Base-by-base conservation (phyloP, 1,140 invertebrate species). In the Aradophagus sp. region DNA sequence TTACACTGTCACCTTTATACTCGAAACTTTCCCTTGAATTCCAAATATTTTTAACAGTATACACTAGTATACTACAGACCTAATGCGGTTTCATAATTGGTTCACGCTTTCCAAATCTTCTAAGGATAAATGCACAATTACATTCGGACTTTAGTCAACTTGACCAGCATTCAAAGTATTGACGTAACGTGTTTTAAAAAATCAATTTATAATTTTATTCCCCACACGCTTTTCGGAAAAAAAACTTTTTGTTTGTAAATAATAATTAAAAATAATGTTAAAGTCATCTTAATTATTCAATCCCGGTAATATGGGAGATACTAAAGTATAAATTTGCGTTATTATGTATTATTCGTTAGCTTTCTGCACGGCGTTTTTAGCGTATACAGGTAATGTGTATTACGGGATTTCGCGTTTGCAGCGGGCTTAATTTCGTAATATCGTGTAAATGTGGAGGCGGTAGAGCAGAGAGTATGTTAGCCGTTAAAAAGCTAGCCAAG, bases 341-440 rank as follows among this genome's bases (percentile, higher is more conserved):
- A 67, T 52, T 48, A 59, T 63, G 53, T 56, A 68, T 66, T 58
- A 61, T 65, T 65, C 39, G 65, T 59, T 71, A 61, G 52, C 67
- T 68, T 50, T 44, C 44, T 35, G 31, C 20, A 16, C 55, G 16
- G 48, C 52, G 44, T 68, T 65, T 65, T 68, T 68, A 58, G 70
- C 62, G 44, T 50, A 65, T 48, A 44, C 13, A 42, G 59, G 31
- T 73, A 68, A 65, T 68, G 70, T 72, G 63, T 69, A 72, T 68
- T 56, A 66, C 67, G 34, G 38, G 73, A 72, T 72, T 68, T 53
- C 53, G 53, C 68, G 59, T 71, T 75, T 72, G 39, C 62, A 75
- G 16, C 62, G 58, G 68, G 68, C 63, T 75, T 75, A 71, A 75
- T 75, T 75, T 75, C 63, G 42, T 75, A 75, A 75, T 75, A 75